Base-by-base conservation (phyloP, 2,113 vertebrate genomes). In the Psittacus erithacus region DNA sequence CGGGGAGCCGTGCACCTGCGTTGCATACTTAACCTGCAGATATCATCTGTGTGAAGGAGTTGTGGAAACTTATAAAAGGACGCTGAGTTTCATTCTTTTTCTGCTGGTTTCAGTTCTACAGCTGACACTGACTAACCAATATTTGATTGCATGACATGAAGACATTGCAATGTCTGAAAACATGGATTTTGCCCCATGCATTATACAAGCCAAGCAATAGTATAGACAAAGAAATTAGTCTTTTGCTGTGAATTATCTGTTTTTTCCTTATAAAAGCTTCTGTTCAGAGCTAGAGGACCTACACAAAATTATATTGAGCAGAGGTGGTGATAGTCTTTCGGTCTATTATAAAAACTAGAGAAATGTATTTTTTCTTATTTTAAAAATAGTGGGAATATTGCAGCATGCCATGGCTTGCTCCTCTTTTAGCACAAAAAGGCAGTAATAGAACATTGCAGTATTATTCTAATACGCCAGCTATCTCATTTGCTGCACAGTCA, bases 401-500 rank as follows among this genome's bases (percentile, higher is more conserved):
- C 80, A 81, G 88, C 68, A 43, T 20, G 16, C 47, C 73, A 69
- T 63, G 71, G 28, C 53, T 65, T 69, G 60, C 20, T 75, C 69
- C 50, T 80, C 39, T 85, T 86, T 82, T 38, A 87, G 88, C 81
- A 91, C 64, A 91, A 88, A 93, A 78, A 93, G 44, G 71, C 85
- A 80, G 65, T 67, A 90, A 90, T 84, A 75, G 93, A 93, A 87
- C 55, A 57, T 50, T 82, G 65, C 78, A 62, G 78, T 38, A 60
- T 87, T 92, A 75, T 44, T 71, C 74, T 62, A 83, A 89, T 82
- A 55, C 25, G 70, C 86, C 95, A 95, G 62, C 70, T 71, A 75
- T 88, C 86, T 95, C 88, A 93, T 95, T 95, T 93, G 60, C 75
- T 90, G 78, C 60, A 52, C 89, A 92, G 85, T 84, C 74, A 83